A percentile compares a stretch with the other conserved stretches of the same genome.
These are phyloP conservation scores for Canis aureus DNA, from an alignment of 2,113 vertebrate species.

Conservation along the genomic window DNA sequence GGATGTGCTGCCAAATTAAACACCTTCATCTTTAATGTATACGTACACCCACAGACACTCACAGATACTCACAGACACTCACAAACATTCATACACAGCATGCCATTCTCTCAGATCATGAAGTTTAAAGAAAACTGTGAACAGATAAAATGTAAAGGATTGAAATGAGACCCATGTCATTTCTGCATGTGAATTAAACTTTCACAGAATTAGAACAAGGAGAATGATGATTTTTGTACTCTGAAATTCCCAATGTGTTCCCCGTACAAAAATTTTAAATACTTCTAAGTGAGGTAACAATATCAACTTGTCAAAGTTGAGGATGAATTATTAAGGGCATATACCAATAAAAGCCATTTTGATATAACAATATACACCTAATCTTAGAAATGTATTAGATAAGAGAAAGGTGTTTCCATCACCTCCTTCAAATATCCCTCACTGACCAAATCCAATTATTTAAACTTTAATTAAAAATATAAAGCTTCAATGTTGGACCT, in stretches of 20 bases:
- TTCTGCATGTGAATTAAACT: not conserved
- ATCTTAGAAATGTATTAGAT: not conserved
- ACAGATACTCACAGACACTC: not conserved
- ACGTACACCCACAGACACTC: not conserved
- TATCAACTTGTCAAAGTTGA: not conserved
- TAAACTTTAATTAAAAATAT: not conserved
- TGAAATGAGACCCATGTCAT: not conserved
- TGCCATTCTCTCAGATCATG: not conserved
- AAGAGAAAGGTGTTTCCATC: not conserved
- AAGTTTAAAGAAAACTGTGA: not conserved
- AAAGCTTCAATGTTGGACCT: not conserved
- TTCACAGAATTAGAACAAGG: not conserved
- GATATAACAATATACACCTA: not conserved
- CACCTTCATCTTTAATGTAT: not conserved
- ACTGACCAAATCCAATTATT: conserved; percentile 30
- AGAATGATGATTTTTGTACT: not conserved
- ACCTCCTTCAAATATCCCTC: not conserved
- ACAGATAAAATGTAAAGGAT: not conserved
- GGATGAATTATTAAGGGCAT: not conserved
- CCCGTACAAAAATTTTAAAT: not conserved
- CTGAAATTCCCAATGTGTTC: not conserved
- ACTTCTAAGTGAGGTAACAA: not conserved
- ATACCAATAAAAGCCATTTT: not conserved
- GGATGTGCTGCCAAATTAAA: not conserved
- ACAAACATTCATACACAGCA: not conserved